These are phyloP conservation scores for Phalacrocorax aristotelis DNA, from an alignment of 2,113 vertebrate species.

Conservation along the genomic window DNA sequence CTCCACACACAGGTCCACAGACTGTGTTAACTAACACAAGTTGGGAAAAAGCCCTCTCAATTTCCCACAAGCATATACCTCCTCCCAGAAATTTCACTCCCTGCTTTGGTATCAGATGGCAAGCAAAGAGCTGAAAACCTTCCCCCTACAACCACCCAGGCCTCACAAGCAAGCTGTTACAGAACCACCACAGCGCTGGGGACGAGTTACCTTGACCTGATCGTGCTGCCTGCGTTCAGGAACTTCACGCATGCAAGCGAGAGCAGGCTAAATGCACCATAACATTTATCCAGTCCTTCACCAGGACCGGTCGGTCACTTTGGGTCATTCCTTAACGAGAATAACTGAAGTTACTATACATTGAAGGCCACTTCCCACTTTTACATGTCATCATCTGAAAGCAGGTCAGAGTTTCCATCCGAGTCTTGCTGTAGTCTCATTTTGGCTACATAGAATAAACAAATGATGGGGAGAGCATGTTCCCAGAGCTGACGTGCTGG, in stretches of 20 bases:
- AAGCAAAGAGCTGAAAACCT: neutral
- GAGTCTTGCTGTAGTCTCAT: neutral
- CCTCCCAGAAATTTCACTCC: neutral
- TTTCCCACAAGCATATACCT: neutral
- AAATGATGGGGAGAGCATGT: neutral
- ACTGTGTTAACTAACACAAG: neutral
- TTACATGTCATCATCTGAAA: neutral
- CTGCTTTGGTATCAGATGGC: neutral
- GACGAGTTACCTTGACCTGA: neutral
- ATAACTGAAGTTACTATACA: neutral
- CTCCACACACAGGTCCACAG: rapidly evolving
- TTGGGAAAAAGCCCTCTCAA: neutral
- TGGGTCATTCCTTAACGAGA: neutral
- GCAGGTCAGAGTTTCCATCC: neutral
- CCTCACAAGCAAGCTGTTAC: too few relatives aligned
- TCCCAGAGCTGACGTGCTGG: neutral
- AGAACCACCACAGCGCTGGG: neutral
- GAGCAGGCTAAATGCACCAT: neutral
- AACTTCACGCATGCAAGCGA: rapidly evolving
- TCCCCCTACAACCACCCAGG: too few relatives aligned
- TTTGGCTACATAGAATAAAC: neutral
- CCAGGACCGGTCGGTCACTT: neutral
- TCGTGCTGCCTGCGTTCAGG: neutral
- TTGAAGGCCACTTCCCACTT: neutral
- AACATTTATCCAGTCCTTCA: neutral